Conservation (phyloP, 2,113 vertebrate genomes). For the Chroicocephalus ridibundus region DNA sequence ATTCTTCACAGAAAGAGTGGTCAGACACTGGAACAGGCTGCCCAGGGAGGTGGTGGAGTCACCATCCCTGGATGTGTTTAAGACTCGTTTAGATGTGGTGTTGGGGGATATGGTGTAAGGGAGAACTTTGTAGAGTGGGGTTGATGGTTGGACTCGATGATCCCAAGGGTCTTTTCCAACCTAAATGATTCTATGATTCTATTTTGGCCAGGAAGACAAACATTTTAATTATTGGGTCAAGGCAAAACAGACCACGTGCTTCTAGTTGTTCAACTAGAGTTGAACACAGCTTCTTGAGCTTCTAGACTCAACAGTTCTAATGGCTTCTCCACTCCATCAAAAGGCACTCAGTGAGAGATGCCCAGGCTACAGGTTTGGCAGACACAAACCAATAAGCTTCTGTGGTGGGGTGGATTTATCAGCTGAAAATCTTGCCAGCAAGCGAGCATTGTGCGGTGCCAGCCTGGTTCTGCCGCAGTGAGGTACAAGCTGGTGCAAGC, state of each 20-base stretch:
- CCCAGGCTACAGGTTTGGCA: neutral
- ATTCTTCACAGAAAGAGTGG: no score
- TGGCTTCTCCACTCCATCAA: neutral
- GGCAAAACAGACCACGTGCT: neutral
- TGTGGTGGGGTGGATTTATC: neutral
- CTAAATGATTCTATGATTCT: no score
- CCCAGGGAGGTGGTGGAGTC: no score
- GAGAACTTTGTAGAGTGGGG: no score
- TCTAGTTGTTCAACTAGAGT: no score
- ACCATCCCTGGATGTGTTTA: no score
- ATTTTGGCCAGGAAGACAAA: neutral
- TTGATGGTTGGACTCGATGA: no score
- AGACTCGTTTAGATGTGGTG: no score
- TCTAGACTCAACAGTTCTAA: neutral
- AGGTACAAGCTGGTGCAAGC: neutral
- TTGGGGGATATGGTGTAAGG: no score
- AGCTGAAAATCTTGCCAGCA: neutral
- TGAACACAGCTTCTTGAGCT: no score
- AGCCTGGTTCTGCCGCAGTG: neutral
- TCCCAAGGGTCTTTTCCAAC: no score
- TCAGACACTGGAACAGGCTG: no score
- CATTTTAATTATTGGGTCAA: neutral
- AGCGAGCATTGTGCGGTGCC: neutral
- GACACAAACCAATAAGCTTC: neutral
- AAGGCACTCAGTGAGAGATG: rapidly evolving